These are phyloP conservation scores for Monoplex corrugatus DNA, from an alignment of 2,888 invertebrate genomes.

Conservation along the genomic window DNA sequence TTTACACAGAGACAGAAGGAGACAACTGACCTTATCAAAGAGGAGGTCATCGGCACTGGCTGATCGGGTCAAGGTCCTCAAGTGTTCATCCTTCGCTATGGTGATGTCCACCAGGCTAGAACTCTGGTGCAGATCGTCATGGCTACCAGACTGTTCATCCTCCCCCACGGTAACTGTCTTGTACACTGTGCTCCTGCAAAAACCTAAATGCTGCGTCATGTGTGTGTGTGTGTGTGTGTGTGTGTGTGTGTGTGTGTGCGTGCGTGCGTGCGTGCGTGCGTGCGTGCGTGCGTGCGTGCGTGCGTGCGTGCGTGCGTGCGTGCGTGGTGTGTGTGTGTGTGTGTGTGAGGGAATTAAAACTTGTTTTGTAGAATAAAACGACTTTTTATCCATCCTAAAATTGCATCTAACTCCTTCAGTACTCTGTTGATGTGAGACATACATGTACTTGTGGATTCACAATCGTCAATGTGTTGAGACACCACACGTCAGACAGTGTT, in stretches of 20 bases:
- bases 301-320: neutral
- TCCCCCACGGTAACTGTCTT: neutral
- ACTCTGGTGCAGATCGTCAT: neutral
- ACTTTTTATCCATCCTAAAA: too few species aligned
- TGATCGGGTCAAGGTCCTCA: constrained; percentile 7
- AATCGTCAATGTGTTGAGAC: too few species aligned
- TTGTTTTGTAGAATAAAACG: too few species aligned
- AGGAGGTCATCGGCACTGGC: neutral
- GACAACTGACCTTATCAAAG: neutral
- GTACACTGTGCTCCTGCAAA: constrained; percentile 13
- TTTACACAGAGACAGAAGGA: too few species aligned
- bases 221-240: too few species aligned
- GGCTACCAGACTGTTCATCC: neutral
- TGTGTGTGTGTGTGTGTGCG: neutral
- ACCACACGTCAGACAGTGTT: too few species aligned
- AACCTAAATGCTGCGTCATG: too few species aligned
- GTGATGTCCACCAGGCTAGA: constrained; percentile 20
- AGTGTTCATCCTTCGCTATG: neutral
- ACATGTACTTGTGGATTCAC: too few species aligned
- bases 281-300: neutral
- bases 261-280: neutral
- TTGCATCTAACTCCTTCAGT: too few species aligned
- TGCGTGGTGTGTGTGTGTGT: neutral
- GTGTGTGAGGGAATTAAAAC: neutral
- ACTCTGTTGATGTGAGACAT: too few species aligned